Evolutionary conservation across 2,113 vertebrate species (phyloP), one percentile per base, ranked within the genome.

Genomic region (Oenanthe melanoleuca): DNA sequence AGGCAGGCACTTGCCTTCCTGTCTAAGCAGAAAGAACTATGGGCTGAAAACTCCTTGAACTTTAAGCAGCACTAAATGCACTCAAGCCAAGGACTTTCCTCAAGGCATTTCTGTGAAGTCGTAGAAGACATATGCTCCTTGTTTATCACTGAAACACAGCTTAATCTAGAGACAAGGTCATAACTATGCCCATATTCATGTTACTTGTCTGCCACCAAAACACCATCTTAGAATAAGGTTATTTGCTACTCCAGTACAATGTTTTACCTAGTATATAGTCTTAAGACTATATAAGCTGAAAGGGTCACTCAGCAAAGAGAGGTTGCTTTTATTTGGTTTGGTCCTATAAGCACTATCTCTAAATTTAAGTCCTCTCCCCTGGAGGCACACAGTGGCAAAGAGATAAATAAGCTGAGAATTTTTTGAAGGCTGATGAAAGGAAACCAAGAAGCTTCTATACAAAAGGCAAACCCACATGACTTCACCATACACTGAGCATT

Each of bases 401-500:
- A 73, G 25, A 93, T 88, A 50, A 92, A 88, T 44, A 83, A 93
- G 23, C n/a, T 34, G 24, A 74, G 49, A 67, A 57, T 65, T 81
- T 89, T 26, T 24, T 87, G 42, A 95, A 94, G 61, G 59, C 18
- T 26, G 53, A 92, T 89, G 70, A 93, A 93, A 95, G 65, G 65
- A 87, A 92, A 79, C 31, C 45, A 87, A 72, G 50, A 56, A 66
- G 19, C 26, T 73, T 84, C 79, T 50, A 50, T 7, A 57, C 12
- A 64, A 85, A 84, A 87, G 61, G 59, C 73, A 93, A 91, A 79
- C 8, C 11, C 94, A 82, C 81, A 95, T 95, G 95, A 96, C 89
- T 88, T 50, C 15, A 49, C 12, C 0, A 0, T 59, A 65, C 8
- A 6, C 37, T 42, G 29, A 79, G 38, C 73, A 77, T 50, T 65